These are phyloP conservation scores for Drosophila nr. perissopoda DNA, from an alignment of 2,888 invertebrate species.

Conservation along the genomic window DNA sequence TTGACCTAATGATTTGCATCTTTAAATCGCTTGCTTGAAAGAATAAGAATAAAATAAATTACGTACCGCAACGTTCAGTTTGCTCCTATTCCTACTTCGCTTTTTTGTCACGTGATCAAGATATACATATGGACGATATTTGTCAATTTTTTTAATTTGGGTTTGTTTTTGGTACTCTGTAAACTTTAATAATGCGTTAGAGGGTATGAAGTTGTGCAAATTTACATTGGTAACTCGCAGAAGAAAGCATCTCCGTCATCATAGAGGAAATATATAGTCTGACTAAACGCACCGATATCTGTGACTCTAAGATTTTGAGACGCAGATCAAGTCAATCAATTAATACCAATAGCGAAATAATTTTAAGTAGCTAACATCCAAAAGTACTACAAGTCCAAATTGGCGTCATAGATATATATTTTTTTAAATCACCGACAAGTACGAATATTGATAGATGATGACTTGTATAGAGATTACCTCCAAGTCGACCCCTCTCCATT, in stretches of 20 bases:
- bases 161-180: not conserved
- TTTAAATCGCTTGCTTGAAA: conserved; percentile 27
- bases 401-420: not conserved
- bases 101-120: conserved; percentile 56
- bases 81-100: conserved; percentile 2
- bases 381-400: not conserved
- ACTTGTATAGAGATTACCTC: not conserved
- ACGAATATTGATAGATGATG: not conserved
- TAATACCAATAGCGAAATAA: not conserved
- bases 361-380: not conserved
- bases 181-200: not conserved
- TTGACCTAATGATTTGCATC: conserved; percentile 18
- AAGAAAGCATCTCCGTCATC: not conserved
- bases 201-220: not conserved
- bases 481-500: not conserved
- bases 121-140: conserved; percentile 41
- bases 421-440: not conserved
- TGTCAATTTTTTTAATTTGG: conserved; percentile 13
- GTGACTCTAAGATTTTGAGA: not conserved
- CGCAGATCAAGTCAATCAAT: not conserved
- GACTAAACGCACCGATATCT: not conserved
- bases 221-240: not conserved
- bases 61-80: conserved; percentile 28
- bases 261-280: not conserved
- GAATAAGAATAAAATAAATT: conserved; percentile 44